These are phyloP conservation scores for Tridacna crocea DNA, from an alignment of 2,888 invertebrate species.

Conservation along the genomic window DNA sequence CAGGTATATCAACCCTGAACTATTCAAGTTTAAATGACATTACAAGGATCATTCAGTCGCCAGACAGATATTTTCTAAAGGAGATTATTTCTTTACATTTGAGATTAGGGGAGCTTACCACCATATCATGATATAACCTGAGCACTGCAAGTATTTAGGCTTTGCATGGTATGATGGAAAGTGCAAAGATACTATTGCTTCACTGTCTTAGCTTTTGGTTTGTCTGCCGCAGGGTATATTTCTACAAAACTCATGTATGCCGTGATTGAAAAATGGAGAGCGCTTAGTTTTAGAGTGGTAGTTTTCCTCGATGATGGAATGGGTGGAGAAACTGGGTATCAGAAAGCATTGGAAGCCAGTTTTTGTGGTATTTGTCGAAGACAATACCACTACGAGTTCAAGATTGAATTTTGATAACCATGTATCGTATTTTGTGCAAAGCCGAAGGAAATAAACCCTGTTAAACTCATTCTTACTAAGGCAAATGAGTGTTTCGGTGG, in stretches of 20 bases:
- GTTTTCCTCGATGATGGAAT: conserved; percentile 56
- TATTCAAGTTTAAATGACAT: conserved; percentile 43
- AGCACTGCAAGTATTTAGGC: conserved; percentile 23
- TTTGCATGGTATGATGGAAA: conserved; percentile 22
- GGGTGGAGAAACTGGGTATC: conserved; percentile 23
- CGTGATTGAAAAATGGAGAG: conserved; percentile 39
- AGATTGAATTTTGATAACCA: no score
- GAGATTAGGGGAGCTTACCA: no score
- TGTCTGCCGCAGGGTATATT: conserved; percentile 52
- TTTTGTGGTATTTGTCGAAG: no score
- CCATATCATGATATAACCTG: conserved; percentile 23
- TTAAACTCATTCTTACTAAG: no score
- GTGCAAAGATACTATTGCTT: conserved; percentile 47
- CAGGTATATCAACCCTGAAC: conserved; percentile 39
- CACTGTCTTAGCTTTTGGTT: conserved; percentile 51
- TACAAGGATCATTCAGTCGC: conserved; percentile 39
- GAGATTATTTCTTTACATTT: no score
- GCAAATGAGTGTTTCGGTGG: no score
- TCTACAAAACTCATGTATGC: no score
- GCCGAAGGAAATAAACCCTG: no score
- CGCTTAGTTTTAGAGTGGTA: conserved; percentile 38
- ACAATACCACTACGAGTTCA: no score
- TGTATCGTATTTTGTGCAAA: no score
- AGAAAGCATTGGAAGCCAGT: conserved; percentile 9
- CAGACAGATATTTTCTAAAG: conserved; percentile 22